phyloP scores from a whole-genome alignment of 1,140 invertebrate genomes.

The Orchestia grillus region DNA sequence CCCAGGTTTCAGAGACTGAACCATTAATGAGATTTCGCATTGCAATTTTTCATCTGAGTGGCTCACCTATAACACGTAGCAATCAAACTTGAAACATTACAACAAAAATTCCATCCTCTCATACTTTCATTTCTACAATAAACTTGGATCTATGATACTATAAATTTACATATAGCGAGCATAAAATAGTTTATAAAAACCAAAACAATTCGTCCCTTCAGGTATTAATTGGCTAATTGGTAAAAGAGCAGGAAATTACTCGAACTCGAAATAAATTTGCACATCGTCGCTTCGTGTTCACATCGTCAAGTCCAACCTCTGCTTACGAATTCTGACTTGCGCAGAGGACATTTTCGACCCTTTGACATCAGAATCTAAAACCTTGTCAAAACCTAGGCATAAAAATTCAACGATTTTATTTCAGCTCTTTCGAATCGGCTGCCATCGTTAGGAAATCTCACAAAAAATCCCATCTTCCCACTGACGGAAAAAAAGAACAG shows the following conservation, averaged over 20 bases:
- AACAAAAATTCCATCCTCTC: not conserved
- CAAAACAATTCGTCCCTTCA: not conserved
- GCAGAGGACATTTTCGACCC: not conserved
- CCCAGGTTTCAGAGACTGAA: not conserved
- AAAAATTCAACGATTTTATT: not conserved
- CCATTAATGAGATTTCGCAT: not conserved
- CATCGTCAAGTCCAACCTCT: not conserved
- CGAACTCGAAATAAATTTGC: not conserved
- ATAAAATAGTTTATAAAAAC: not conserved
- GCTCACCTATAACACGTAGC: not conserved
- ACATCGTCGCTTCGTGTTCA: not conserved
- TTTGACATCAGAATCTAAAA: not conserved
- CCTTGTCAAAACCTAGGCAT: not conserved
- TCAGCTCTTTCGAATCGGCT: not conserved
- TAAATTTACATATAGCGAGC: not conserved
- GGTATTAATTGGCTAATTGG: not conserved
- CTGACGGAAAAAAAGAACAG: not conserved
- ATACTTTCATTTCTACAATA: not conserved
- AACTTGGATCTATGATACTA: not conserved
- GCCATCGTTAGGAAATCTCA: not conserved
- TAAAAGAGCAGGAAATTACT: not conserved
- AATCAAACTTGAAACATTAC: not conserved
- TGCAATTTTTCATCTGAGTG: not conserved
- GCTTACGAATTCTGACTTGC: not conserved
- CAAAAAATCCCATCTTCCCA: conserved; percentile 22